Evolutionary conservation across 2,888 invertebrate species (phyloP), one percentile per base, ranked within the genome.

Genomic region (Sialis fuliginosa): DNA sequence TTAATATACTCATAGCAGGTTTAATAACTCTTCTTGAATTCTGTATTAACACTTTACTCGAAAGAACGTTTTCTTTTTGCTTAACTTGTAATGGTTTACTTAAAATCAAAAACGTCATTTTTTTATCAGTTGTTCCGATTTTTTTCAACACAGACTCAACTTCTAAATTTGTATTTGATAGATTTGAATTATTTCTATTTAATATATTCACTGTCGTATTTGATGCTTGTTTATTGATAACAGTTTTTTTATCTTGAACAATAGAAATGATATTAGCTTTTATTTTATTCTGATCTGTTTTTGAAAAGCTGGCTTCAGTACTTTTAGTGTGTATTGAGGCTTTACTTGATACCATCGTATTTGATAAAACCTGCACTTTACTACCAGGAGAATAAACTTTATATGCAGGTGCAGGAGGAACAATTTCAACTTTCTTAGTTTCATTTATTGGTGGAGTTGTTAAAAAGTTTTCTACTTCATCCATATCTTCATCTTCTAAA

Each of bases 191-290:
- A 7, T 37, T 37, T 8, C 6, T 37, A 10, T 37, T 37, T 12
- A 6, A n/a, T 37, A 10, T 37, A 37, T 37, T 37, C 37, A 37
- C 37, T 6, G n/a, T n/a, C 7, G 37, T 37, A n/a, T 10, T 37
- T n/a, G 37, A 6, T 10, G 37, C 10, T 5, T 10, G 6, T 37
- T 37, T 37, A n/a, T 37, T 37, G 6, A 10, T 7, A 6, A 37
- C 37, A 10, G 12, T 1, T 37, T 31, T 8, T 30, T 42, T 42
- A 9, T 42, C 42, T 1, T 42, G 42, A 5, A 22, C n/a, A 9
- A 42, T 42, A n/a, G 42, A 42, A 9, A 42, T 32, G 8, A 42
- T 42, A 30, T 42, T 42, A 4, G 42, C 42, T 31, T 42, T 42
- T 30, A 42, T 30, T 42, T 42, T 42, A 37, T 37, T 30, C 10